phyloP scores from a whole-genome alignment of 1,140 invertebrate genomes.

The Argopecten irradians region DNA sequence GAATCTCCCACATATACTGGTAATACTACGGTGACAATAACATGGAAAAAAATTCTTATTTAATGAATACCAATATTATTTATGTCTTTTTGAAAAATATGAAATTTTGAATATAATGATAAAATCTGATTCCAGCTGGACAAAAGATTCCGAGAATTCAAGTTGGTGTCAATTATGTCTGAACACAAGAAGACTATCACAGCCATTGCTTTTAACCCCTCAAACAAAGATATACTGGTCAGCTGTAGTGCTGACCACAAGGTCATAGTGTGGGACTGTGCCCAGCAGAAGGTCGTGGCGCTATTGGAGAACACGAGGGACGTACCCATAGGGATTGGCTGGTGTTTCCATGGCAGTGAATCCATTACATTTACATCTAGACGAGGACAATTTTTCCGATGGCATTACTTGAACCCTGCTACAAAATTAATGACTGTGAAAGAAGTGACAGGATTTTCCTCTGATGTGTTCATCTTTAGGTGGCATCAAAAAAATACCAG shows the following conservation, averaged over 20 bases:
- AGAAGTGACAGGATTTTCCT: conserved; percentile 63
- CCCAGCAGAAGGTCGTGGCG: conserved; percentile 67
- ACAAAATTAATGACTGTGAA: conserved; percentile 55
- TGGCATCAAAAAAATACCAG: conserved; percentile 73
- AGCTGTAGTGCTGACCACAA: conserved; percentile 72
- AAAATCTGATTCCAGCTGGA: conserved; percentile 66
- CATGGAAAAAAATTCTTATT: neutral
- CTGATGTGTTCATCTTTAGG: conserved; percentile 67
- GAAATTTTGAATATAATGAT: neutral
- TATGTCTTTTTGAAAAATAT: neutral
- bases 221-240: conserved; percentile 73
- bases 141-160: conserved; percentile 72
- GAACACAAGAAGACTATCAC: conserved; percentile 79
- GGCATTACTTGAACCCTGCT: conserved; percentile 62
- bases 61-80: neutral
- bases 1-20: no score
- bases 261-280: conserved; percentile 76
- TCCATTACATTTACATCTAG: conserved; percentile 69
- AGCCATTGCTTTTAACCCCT: conserved; percentile 75
- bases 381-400: conserved; percentile 72
- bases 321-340: conserved; percentile 66
- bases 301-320: conserved; percentile 62
- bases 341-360: conserved; percentile 67
- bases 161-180: conserved; percentile 77
- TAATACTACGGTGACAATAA: neutral